A percentile compares a stretch with the other conserved stretches of the same genome.
These are phyloP conservation scores for Phoenicopterus ruber DNA, from an alignment of 2,113 vertebrate species.

Conservation along the genomic window DNA sequence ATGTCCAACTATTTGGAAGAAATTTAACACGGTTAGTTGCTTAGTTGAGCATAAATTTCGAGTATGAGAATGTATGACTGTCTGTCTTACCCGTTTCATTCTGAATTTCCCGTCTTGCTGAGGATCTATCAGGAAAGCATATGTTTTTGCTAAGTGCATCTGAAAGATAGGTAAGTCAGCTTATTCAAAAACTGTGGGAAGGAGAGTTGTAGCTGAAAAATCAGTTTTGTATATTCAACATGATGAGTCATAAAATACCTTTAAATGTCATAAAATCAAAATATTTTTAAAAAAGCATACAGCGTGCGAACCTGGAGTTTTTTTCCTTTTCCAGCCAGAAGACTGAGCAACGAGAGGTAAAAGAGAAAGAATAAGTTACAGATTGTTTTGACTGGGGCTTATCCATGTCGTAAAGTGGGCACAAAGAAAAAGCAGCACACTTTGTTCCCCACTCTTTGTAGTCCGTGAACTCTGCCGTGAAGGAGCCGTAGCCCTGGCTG, in stretches of 20 bases:
- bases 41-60: constrained; percentile 22
- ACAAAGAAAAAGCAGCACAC: not conserved
- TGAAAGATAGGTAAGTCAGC: not conserved
- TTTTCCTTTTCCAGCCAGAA: not conserved
- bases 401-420: not conserved
- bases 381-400: not conserved
- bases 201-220: not conserved
- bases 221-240: not conserved
- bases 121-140: not conserved
- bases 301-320: accelerated
- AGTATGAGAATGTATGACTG: not conserved
- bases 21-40: constrained; percentile 32
- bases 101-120: not conserved
- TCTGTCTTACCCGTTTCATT: not conserved
- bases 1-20: constrained; percentile 40
- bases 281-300: not conserved
- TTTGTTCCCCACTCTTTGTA: not conserved
- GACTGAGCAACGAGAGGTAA: not conserved
- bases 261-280: not conserved
- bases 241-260: not conserved
- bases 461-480: not conserved
- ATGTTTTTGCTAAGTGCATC: not conserved
- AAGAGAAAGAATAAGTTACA: not conserved
- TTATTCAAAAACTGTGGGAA: not conserved
- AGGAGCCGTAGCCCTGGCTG: not conserved